These are phyloP conservation scores for Vireo altiloquus DNA, from an alignment of 2,113 vertebrate genomes.

Conservation along the genomic window DNA sequence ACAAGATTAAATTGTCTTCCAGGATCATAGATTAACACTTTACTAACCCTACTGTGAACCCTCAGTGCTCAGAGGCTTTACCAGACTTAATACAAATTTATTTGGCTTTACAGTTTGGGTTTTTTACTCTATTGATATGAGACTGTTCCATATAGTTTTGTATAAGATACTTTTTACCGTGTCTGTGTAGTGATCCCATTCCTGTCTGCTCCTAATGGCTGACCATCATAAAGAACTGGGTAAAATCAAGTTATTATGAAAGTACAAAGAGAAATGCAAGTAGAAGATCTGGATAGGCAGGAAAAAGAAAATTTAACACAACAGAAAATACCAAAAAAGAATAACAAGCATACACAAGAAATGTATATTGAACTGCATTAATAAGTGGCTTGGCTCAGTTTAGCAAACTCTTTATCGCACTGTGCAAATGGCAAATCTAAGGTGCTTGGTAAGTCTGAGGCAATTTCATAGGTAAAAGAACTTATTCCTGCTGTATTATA, in stretches of 20 bases:
- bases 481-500: not conserved
- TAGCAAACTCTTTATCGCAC: not conserved
- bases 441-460: not conserved
- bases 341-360: not conserved
- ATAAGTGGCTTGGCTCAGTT: not conserved
- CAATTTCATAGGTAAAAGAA: not conserved
- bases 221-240: not conserved
- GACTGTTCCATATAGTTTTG: not conserved
- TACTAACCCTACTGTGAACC: not conserved
- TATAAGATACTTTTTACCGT: not conserved
- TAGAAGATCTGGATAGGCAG: not conserved
- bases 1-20: not conserved
- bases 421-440: not conserved
- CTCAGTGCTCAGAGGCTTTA: not conserved
- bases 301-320: not conserved
- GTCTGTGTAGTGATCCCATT: no score
- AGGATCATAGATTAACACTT: not conserved
- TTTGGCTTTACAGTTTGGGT: not conserved
- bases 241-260: not conserved
- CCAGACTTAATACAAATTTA: not conserved
- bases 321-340: not conserved
- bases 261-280: not conserved
- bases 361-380: rapidly evolving
- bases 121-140: not conserved
- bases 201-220: not conserved